Base-by-base conservation (phyloP, 2,888 invertebrate species). In the Itoplectis maculator region DNA sequence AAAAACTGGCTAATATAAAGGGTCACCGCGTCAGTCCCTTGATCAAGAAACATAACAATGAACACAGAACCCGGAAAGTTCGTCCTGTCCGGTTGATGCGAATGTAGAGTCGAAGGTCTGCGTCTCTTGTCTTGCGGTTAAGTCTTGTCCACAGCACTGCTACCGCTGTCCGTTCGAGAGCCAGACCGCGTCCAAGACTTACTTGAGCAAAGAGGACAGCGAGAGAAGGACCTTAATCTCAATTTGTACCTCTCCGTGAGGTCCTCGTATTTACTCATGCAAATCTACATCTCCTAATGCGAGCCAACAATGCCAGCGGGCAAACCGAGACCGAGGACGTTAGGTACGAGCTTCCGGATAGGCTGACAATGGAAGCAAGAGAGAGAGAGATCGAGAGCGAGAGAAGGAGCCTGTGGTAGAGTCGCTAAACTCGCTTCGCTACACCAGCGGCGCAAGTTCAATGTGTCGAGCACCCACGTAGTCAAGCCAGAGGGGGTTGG, bases 251-350 rank as follows among this genome's bases (percentile, higher is more conserved):
- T 82, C 83, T 75, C 72, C 76, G 86, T 82, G 49, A 82, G 76
- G 74, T 75, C 68, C 80, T 63, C 63, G 82, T 87, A 89, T 88
- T 90, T 88, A 87, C 87, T 82, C 87, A 86, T 89, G 89, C 87
- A 88, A 89, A 90, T 88, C 86, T 85, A 84, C 85, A 82, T 85
- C 83, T 63, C 47, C 81, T 87, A 86, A 87, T 85, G 84, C 83
- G 81, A 65, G 81, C 80, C 77, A 84, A 84, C 84, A 85, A 85
- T 69, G 63, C 61, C 65, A 74, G 59, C 73, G 73, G 76, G 51
- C 72, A 54, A 73, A 73, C 73, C 45, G 54, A 73, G 54, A 63
- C 51, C 68, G 40, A 59, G 63, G 51, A 59, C 69, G 37, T 73
- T 56, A 73, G 63, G 29, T 56, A 63, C 56, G 65, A 77, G 73